phyloP scores from a whole-genome alignment of 2,888 invertebrate species.

The Athalia rosae region DNA sequence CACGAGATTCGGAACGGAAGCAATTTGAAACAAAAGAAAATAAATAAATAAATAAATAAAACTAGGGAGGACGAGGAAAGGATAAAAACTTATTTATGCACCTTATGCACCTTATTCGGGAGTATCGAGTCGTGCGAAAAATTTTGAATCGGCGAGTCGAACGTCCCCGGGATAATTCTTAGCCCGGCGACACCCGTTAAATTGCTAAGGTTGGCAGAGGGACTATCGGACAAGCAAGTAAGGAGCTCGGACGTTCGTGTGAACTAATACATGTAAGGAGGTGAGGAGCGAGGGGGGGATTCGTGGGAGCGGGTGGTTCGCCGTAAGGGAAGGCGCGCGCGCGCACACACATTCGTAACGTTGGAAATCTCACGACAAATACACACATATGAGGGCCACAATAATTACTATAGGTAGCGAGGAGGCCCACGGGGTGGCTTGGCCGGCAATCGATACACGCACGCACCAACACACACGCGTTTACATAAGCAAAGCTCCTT shows the following conservation, averaged over 20 bases:
- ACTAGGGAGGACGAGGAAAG: too few species aligned
- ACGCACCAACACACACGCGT: slow-evolving; percentile 65
- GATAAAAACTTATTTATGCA: too few species aligned
- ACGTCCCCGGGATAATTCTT: neutral
- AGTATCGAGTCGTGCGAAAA: too few species aligned
- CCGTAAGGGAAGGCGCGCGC: slow-evolving; percentile 10
- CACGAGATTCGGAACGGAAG: too few species aligned
- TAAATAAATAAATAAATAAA: too few species aligned
- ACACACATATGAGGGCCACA: slow-evolving; percentile 70
- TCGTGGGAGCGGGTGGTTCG: neutral
- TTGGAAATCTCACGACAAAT: slow-evolving; percentile 69
- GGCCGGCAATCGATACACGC: slow-evolving; percentile 72
- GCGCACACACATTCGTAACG: slow-evolving; percentile 45
- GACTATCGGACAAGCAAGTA: slow-evolving; percentile 68
- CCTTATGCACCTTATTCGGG: too few species aligned
- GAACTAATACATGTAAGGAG: slow-evolving; percentile 38
- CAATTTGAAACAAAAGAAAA: too few species aligned
- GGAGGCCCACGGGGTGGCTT: slow-evolving; percentile 62
- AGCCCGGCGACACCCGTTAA: slow-evolving; percentile 68
- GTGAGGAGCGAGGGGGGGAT: too few species aligned
- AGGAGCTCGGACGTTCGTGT: slow-evolving; percentile 61
- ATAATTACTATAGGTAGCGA: slow-evolving; percentile 67
- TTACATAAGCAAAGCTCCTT: slow-evolving; percentile 72
- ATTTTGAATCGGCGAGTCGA: neutral
- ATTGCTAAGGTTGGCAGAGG: slow-evolving; percentile 58